phyloP scores from a whole-genome alignment of 2,888 invertebrate genomes.

The Eilema depressum region DNA sequence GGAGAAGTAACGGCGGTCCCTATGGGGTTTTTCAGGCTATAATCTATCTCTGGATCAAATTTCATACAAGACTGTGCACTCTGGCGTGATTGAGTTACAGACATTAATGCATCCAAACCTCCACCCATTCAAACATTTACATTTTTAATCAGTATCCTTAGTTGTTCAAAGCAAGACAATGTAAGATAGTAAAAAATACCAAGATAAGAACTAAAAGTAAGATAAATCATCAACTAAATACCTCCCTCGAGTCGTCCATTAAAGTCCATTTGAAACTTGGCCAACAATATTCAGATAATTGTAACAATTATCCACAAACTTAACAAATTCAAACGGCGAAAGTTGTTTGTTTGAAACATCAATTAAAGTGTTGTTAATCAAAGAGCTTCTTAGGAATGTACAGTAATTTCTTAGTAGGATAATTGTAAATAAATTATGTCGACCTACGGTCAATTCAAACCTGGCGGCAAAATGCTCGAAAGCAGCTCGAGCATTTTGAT shows the following conservation, averaged over 20 bases:
- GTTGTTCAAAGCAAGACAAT: too few species aligned
- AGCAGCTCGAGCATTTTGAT: too few species aligned
- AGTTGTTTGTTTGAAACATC: neutral
- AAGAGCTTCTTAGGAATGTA: neutral
- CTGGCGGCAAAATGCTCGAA: too few species aligned
- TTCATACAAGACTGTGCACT: neutral
- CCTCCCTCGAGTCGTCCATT: neutral
- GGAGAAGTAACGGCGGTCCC: too few species aligned
- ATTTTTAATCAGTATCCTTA: too few species aligned
- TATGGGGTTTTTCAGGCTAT: neutral
- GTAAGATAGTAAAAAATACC: neutral
- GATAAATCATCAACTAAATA: neutral
- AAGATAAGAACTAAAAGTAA: neutral
- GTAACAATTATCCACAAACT: neutral
- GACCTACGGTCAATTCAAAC: neutral
- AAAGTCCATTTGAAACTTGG: neutral
- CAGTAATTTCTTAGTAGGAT: neutral
- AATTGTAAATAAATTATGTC: neutral
- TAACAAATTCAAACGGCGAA: neutral
- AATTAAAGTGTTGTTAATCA: conserved; percentile 3
- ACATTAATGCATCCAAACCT: neutral
- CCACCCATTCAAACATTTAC: too few species aligned
- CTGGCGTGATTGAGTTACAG: neutral
- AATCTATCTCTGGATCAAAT: neutral
- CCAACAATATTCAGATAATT: conserved; percentile 1